These are phyloP conservation scores for Pocota personata DNA, from an alignment of 2,888 invertebrate species.

Conservation along the genomic window DNA sequence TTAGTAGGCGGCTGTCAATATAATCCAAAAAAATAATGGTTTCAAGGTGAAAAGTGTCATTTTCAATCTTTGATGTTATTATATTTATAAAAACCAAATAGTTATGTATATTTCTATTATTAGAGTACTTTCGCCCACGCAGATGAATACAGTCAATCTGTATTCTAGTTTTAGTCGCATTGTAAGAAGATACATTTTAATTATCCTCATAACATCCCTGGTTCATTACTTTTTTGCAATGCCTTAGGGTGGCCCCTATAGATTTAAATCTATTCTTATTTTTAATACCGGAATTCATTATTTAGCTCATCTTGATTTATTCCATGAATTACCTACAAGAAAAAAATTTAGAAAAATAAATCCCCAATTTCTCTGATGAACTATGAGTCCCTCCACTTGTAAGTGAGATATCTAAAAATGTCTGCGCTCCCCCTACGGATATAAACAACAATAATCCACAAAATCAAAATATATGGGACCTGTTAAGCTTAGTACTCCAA, in stretches of 20 bases:
- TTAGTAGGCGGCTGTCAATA: not conserved
- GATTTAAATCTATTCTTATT: not conserved
- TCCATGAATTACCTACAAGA: not conserved
- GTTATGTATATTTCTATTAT: not conserved
- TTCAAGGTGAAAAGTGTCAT: not conserved
- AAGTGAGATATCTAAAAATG: not conserved
- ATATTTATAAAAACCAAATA: not conserved
- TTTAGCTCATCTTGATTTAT: not conserved
- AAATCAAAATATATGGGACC: constrained; percentile 41
- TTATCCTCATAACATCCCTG: not conserved
- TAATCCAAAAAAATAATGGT: not conserved
- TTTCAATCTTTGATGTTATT: not conserved
- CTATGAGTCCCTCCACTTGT: constrained; percentile 2
- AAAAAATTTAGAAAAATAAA: constrained; percentile 10
- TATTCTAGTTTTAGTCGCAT: too few species aligned
- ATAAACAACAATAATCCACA: constrained; percentile 30
- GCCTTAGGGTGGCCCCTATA: not conserved
- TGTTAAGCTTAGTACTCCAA: constrained; percentile 41
- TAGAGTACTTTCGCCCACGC: not conserved
- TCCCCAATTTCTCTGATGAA: not conserved
- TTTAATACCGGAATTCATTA: not conserved
- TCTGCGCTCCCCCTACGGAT: not conserved
- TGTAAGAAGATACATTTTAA: too few species aligned
- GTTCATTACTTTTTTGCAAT: not conserved
- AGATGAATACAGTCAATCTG: not conserved